A percentile compares a stretch with the other conserved stretches of the same genome.
Conservation (phyloP, 37 sponge, comb jelly and placozoan species). For the Dysidea cf. avara region DNA sequence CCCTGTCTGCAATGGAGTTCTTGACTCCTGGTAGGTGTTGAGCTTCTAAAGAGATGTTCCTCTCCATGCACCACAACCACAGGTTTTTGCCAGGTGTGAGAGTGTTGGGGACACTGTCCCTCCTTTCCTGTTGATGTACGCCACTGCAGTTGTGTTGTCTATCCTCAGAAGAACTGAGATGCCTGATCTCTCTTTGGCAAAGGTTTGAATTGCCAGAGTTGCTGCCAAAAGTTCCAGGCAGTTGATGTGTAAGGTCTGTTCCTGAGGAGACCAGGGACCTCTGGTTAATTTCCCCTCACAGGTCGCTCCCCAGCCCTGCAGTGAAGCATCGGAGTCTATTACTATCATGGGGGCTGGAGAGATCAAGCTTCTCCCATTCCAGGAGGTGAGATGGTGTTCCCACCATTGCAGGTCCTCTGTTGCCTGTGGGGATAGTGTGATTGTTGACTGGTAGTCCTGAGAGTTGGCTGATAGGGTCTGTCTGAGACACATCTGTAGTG, state of each 20-base stretch:
- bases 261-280: constrained; percentile 18
- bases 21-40: too few relatives aligned
- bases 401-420: constrained; percentile 10
- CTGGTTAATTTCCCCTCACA: constrained; percentile 7
- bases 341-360: too few relatives aligned
- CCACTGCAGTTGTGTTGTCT: constrained; percentile 35
- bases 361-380: too few relatives aligned
- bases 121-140: constrained; percentile 34
- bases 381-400: background rate
- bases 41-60: constrained; percentile 10
- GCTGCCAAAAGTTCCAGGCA: too few relatives aligned
- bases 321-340: too few relatives aligned
- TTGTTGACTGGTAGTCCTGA: background rate
- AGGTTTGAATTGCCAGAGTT: constrained; percentile 27
- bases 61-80: too few relatives aligned
- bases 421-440: background rate
- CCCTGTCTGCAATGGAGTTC: constrained; percentile 13
- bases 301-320: too few relatives aligned
- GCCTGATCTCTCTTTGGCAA: background rate
- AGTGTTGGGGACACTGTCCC: constrained; percentile 25
- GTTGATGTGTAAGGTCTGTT: constrained; percentile 9
- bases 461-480: background rate
- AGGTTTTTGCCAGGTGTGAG: constrained; percentile 18
- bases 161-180: constrained; percentile 16
- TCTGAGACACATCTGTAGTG: background rate